phyloP scores from a whole-genome alignment of 2,113 vertebrate species.

The Narcine bancroftii region DNA sequence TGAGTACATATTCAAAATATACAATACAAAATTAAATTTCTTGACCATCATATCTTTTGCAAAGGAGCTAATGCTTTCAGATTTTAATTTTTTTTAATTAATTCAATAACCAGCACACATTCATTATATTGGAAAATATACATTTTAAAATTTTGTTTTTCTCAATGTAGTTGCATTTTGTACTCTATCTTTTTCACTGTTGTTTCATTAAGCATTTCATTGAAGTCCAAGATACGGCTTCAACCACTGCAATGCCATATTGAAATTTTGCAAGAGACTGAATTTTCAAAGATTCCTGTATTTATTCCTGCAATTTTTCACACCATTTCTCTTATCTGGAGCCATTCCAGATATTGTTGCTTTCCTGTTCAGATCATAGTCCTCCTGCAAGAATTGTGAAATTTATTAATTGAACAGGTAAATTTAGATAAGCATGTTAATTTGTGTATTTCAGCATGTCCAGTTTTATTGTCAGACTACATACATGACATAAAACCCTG shows the following conservation, averaged over 20 bases:
- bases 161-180: neutral
- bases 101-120: too few relatives aligned
- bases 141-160: neutral
- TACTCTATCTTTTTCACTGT: neutral
- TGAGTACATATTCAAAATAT: too few relatives aligned
- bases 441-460: too few relatives aligned
- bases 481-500: too few relatives aligned
- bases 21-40: neutral
- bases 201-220: conserved; percentile 53
- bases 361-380: conserved; percentile 54
- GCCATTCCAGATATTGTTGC: conserved; percentile 60
- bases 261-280: conserved; percentile 52
- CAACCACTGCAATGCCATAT: conserved; percentile 55
- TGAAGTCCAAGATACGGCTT: conserved; percentile 63
- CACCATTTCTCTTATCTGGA: conserved; percentile 64
- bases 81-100: too few relatives aligned
- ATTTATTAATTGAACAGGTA: conserved; percentile 66
- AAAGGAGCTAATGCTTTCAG: neutral
- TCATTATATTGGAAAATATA: neutral
- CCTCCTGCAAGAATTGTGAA: conserved; percentile 67
- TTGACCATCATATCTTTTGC: neutral
- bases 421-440: neutral
- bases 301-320: conserved; percentile 61
- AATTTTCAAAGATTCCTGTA: conserved; percentile 49
- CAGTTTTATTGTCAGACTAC: too few relatives aligned